Evolutionary conservation across 1,140 invertebrate genomes (phyloP).

Genomic region (Drosophila pachea): DNA sequence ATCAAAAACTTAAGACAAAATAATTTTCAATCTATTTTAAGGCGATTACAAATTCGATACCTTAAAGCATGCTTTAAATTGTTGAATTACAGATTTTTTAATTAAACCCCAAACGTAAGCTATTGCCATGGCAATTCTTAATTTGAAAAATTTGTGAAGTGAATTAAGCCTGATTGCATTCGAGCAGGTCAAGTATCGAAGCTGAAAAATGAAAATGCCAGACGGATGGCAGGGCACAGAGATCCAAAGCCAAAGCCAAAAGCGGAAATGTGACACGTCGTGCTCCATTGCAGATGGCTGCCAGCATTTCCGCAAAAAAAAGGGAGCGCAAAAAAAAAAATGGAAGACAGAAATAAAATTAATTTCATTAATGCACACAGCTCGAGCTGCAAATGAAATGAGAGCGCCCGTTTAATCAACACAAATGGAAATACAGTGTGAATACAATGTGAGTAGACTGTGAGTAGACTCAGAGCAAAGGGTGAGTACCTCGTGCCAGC

Average conservation of each 20-base stretch:
- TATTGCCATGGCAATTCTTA: background rate
- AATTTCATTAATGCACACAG: conserved; percentile 73
- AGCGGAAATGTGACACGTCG: conserved; percentile 72
- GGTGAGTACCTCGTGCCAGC: no score
- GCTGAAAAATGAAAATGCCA: conserved; percentile 41
- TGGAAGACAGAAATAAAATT: conserved; percentile 41
- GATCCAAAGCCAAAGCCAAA: conserved; percentile 9
- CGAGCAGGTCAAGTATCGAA: conserved; percentile 61
- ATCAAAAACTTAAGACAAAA: conserved; percentile 1
- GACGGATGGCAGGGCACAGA: background rate
- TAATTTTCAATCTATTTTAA: background rate
- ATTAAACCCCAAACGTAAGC: no score
- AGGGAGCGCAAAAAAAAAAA: background rate
- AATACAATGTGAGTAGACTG: no score
- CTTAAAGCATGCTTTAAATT: no score
- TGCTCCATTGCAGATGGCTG: conserved; percentile 48
- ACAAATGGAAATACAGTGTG: conserved; percentile 34
- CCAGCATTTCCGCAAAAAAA: conserved; percentile 64
- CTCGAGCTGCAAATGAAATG: conserved; percentile 45
- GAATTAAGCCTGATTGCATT: conserved; percentile 55
- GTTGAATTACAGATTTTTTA: no score
- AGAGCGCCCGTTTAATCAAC: conserved; percentile 56
- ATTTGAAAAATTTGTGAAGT: conserved; percentile 23
- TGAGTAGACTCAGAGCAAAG: no score
- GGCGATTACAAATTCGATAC: no score